Percentiles rank a stretch among this genome's conserved stretches.
phyloP scores from a whole-genome alignment of 2,113 vertebrate species.

The Calyptommatus sinebrachiatus region DNA sequence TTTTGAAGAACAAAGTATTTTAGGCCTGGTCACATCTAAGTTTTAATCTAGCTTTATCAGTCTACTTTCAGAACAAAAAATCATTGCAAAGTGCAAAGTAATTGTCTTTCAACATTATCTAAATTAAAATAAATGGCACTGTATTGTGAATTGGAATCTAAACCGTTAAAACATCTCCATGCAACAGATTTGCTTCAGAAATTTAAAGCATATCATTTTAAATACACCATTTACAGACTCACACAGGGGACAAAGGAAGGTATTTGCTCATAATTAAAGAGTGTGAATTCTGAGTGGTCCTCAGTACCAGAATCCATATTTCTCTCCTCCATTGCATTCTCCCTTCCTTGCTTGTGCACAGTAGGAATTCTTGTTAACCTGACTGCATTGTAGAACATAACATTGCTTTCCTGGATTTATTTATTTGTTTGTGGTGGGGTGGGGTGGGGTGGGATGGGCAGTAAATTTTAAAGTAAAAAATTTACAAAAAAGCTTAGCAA shows the following conservation, averaged over 20 bases:
- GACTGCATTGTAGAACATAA: not conserved
- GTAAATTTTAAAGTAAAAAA: not conserved
- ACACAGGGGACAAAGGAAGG: not conserved
- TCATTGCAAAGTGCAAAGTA: too few species aligned
- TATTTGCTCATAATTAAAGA: too few species aligned
- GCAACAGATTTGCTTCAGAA: not conserved
- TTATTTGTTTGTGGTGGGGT: too few species aligned
- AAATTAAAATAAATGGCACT: too few species aligned
- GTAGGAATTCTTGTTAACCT: constrained; percentile 5
- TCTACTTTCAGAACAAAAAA: too few species aligned
- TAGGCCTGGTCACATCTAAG: too few species aligned
- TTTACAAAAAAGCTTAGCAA: not conserved
- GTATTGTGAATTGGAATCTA: too few species aligned
- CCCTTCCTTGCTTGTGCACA: not conserved
- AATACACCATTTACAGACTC: not conserved
- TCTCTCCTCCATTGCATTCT: not conserved
- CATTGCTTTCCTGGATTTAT: not conserved
- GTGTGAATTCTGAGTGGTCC: not conserved
- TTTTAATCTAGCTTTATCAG: too few species aligned
- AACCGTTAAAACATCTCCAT: not conserved
- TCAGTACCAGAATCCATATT: not conserved
- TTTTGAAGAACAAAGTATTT: too few species aligned
- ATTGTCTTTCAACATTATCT: too few species aligned
- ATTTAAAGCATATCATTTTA: not conserved
- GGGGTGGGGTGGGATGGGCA: too few species aligned